Evolutionary conservation across 2,113 vertebrate genomes (phyloP), one percentile per base, ranked within the genome.

Genomic region (Mionectes macconnelli): DNA sequence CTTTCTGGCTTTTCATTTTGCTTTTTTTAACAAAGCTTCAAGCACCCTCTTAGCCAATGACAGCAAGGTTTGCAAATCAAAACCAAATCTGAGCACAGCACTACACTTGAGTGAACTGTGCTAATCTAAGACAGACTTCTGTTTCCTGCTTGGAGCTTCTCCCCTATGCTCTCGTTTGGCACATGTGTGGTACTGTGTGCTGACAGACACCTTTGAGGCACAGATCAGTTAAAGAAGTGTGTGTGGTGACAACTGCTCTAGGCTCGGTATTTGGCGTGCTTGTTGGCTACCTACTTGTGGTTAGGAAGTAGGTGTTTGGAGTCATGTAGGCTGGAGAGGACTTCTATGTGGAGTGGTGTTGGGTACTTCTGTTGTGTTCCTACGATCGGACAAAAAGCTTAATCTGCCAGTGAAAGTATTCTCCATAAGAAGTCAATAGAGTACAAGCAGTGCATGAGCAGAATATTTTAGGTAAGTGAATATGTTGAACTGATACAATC

Each of bases 131-230:
- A 68, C 2, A 4, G 81, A 60, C 85, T 96, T 80, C 95, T 93
- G 85, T 92, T 97, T 96, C 94, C 95, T 96, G 83, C 93, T 80
- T 81, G 47, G 88, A 85, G 83, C 93, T 87, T 90, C 88, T 96
- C 56, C 56, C 67, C 55, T 57, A 0, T 88, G 87, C 73, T 92
- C 80, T 86, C 0, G 0, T 75, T 94, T 78, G 88, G 68, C n/a
- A 12, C 40, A 30, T n/a, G 40, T 75, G 49, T 35, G 21, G 82
- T 52, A 5, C 87, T 83, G 75, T 6, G 3, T 44, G 83, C 91
- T 86, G 63, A 88, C 63, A 90, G 86, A 39, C 79, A 86, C 87
- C 75, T 90, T 63, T 44, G 53, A 96, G 90, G n/a, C 75, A 70
- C 42, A 25, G 20, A 93, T 55, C 47, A 67, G 25, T 66, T 44